phyloP scores from a whole-genome alignment of 2,888 invertebrate species.

The Eremobia ochroleuca region DNA sequence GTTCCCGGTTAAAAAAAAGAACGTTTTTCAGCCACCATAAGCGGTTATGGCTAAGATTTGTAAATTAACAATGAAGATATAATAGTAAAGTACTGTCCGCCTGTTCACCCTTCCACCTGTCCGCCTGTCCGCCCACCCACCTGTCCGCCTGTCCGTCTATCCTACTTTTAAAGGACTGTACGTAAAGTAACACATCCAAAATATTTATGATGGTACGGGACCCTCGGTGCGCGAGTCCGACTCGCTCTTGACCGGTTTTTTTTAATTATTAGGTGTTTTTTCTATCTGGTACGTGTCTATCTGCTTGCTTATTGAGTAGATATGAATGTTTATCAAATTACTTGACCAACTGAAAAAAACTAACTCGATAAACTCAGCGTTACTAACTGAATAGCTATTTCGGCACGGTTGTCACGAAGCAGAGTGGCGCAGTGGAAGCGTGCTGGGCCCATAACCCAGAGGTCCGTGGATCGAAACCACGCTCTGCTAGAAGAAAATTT shows the following conservation, averaged over 20 bases:
- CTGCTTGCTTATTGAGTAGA: background rate
- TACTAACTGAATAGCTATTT: conserved; percentile 68
- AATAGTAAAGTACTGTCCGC: too few species aligned
- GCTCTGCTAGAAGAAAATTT: conserved; percentile 92
- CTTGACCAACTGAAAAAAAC: background rate
- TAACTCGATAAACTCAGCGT: background rate
- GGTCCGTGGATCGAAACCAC: conserved; percentile 97
- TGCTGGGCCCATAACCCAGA: conserved; percentile 97
- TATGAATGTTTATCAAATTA: background rate
- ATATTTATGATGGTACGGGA: too few species aligned
- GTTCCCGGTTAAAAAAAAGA: rapidly evolving
- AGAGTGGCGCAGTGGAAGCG: conserved; percentile 96
- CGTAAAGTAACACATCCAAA: too few species aligned
- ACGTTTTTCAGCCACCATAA: too few species aligned
- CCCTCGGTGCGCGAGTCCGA: too few species aligned
- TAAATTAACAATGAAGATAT: too few species aligned
- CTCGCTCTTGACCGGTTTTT: too few species aligned
- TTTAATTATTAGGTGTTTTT: background rate
- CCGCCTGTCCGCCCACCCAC: too few species aligned
- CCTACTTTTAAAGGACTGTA: too few species aligned
- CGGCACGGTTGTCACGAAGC: conserved; percentile 18
- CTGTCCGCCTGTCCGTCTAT: too few species aligned
- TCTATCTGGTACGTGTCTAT: background rate
- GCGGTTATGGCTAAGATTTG: too few species aligned
- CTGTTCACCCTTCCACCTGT: too few species aligned